Percentiles rank a stretch among this genome's conserved stretches.
Evolutionary conservation across 1,140 invertebrate species (phyloP).

Genomic region (Drosophila prosaltans): DNA sequence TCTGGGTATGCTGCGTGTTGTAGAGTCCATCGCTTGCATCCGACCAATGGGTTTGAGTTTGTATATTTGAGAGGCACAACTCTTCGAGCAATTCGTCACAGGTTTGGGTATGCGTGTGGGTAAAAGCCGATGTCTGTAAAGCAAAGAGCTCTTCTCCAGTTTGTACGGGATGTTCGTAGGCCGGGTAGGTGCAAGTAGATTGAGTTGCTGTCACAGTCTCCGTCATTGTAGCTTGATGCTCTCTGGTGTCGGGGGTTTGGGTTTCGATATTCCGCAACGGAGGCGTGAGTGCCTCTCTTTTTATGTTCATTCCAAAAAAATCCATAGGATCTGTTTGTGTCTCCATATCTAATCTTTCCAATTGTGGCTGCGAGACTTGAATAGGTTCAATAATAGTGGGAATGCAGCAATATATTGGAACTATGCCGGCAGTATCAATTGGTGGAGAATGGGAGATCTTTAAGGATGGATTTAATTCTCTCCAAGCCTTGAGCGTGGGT

Average conservation of each 20-base stretch:
- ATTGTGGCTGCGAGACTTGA: conserved; percentile 26
- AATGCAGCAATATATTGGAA: conserved; percentile 29
- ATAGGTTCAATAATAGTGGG: conserved; percentile 40
- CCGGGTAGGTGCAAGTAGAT: conserved; percentile 12
- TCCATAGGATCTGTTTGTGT: conserved; percentile 63
- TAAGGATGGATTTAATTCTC: conserved; percentile 3
- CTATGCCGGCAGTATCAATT: neutral
- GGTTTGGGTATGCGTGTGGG: conserved; percentile 86
- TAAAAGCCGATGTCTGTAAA: conserved; percentile 81
- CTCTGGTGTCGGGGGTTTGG: conserved; percentile 51
- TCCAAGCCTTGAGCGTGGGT: conserved; percentile 29
- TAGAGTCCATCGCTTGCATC: conserved; percentile 46
- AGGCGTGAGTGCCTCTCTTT: conserved; percentile 51
- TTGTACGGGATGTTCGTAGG: conserved; percentile 33
- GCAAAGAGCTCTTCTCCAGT: conserved; percentile 45
- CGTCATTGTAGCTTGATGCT: conserved; percentile 59
- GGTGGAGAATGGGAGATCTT: neutral
- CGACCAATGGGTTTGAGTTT: conserved; percentile 86
- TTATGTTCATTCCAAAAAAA: conserved; percentile 43
- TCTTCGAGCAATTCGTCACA: conserved; percentile 84
- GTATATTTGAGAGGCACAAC: conserved; percentile 85
- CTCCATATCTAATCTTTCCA: conserved; percentile 57
- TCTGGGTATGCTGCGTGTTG: conserved; percentile 73
- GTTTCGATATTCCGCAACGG: conserved; percentile 62
- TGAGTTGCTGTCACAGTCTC: conserved; percentile 34